Evolutionary conservation across 2,888 invertebrate species (phyloP).

Genomic region (Encarsia formosa): DNA sequence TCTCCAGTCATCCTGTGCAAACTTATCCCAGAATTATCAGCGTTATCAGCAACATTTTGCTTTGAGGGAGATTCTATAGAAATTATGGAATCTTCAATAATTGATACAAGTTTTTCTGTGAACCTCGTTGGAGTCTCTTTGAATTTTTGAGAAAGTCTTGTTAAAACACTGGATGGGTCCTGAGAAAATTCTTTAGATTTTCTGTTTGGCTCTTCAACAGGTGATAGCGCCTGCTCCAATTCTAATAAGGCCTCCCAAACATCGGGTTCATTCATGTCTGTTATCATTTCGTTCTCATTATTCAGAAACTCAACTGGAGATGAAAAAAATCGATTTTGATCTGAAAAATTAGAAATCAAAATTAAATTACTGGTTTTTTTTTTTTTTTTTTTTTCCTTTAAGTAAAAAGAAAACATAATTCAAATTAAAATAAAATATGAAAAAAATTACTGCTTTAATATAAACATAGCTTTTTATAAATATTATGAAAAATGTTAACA

Average conservation of each 20-base stretch:
- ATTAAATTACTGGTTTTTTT: background rate
- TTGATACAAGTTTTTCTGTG: slow-evolving; percentile 40
- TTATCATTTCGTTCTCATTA: slow-evolving; percentile 5
- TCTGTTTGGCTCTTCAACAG: slow-evolving; percentile 10
- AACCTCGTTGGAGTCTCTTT: slow-evolving; percentile 37
- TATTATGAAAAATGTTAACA: no score
- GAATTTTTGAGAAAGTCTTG: slow-evolving; percentile 37
- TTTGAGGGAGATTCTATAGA: slow-evolving; percentile 24
- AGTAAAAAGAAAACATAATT: background rate
- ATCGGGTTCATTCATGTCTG: slow-evolving; percentile 20
- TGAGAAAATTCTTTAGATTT: slow-evolving; percentile 2
- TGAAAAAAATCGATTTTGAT: slow-evolving; percentile 12
- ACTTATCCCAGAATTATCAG: slow-evolving; percentile 32
- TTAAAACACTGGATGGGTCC: slow-evolving; percentile 27
- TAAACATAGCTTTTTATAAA: no score
- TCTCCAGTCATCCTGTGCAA: slow-evolving; percentile 40
- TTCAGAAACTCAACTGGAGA: slow-evolving; percentile 7
- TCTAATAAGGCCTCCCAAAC: slow-evolving; percentile 22
- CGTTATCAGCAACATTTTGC: background rate
- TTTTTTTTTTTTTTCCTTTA: background rate
- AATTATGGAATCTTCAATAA: slow-evolving; percentile 41
- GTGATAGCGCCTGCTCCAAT: slow-evolving; percentile 20
- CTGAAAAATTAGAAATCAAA: slow-evolving; percentile 4
- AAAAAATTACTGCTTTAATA: no score
- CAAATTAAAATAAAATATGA: no score